Conservation (phyloP, 2,888 invertebrate species). For the Nomada ferruginata region DNA sequence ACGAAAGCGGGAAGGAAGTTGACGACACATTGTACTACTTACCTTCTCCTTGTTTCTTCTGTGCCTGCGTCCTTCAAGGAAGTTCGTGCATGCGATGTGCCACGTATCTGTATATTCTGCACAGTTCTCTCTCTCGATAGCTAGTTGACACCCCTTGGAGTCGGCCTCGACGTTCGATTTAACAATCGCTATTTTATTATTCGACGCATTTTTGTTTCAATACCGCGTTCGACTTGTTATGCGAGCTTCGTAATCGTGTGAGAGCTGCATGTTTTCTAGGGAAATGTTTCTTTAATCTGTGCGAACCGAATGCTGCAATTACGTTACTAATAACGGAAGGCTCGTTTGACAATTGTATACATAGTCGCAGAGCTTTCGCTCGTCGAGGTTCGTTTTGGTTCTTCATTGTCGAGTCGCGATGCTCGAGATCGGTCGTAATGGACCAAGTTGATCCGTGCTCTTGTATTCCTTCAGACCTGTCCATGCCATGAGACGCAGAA, state of each 20-base stretch:
- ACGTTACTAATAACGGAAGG: not conserved
- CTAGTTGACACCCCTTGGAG: not conserved
- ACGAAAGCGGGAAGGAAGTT: not conserved
- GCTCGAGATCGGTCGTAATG: not conserved
- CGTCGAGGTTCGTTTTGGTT: not conserved
- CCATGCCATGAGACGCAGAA: slow-evolving; percentile 20
- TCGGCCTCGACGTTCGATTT: slow-evolving; percentile 4
- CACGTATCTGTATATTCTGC: slow-evolving; percentile 62
- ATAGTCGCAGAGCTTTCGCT: slow-evolving; percentile 1
- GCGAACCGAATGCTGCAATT: not conserved
- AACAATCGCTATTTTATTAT: not conserved
- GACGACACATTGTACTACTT: slow-evolving; percentile 3
- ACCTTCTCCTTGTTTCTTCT: slow-evolving; percentile 44
- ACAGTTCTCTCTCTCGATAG: slow-evolving; percentile 54
- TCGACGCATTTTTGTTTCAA: not conserved
- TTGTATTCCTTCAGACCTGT: slow-evolving; percentile 8
- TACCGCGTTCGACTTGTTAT: not conserved
- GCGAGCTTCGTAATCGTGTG: not conserved
- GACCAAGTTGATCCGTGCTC: slow-evolving; percentile 9
- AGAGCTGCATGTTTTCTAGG: not conserved
- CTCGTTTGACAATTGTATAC: not conserved
- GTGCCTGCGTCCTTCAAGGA: slow-evolving; percentile 50
- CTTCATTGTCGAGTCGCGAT: not conserved
- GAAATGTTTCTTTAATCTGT: not conserved
- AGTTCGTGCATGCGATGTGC: slow-evolving; percentile 63